Evolutionary conservation across 2,888 invertebrate species (phyloP), one percentile per base, ranked within the genome.

Genomic region (Drosophila merina): DNA sequence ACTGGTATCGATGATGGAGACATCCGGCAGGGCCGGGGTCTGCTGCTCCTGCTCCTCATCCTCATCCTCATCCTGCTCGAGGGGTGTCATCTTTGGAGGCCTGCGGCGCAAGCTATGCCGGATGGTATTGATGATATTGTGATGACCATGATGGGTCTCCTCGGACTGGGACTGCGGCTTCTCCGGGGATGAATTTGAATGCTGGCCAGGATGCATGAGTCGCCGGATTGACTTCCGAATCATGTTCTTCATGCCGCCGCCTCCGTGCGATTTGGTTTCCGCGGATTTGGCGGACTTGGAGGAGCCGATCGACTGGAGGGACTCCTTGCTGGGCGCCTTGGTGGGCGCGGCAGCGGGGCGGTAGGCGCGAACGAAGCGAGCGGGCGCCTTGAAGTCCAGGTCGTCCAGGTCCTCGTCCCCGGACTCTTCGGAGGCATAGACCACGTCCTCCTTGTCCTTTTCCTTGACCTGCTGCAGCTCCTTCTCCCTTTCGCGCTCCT

Each of bases 201-300:
- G 48, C 42, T 30, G 30, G 1, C 28, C 44, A 26, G 88, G 78
- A 76, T 89, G 87, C 57, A 91, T 90, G 0, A 91, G 70, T 48
- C 88, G 89, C 2, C 92, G 82, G 57, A 92, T 87, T 31, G 91
- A 92, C 57, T 89, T 90, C 3, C 92, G 88, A 76, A 92, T 89
- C 28, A 90, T 79, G 62, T 77, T 77, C 30, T 80, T 83, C 8
- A 91, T 75, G 42, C 83, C 86, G 3, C 73, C 71, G 0, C 73
- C 63, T 10, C 79, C 33, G 1, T 55, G 44, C 12, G 31, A 5
- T 26, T 30, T 86, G 7, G 40, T 20, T n/a, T 75, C 79, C 0
- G 51, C 64, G 0, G 72, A 71, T 9, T 84, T 77, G 4, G 57
- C 54, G 0, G 80, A 76, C 31, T 82, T 84, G 26, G 70, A 74